Evolutionary conservation across 2,113 vertebrate species (phyloP).

Genomic region (Dromiciops gliroides): DNA sequence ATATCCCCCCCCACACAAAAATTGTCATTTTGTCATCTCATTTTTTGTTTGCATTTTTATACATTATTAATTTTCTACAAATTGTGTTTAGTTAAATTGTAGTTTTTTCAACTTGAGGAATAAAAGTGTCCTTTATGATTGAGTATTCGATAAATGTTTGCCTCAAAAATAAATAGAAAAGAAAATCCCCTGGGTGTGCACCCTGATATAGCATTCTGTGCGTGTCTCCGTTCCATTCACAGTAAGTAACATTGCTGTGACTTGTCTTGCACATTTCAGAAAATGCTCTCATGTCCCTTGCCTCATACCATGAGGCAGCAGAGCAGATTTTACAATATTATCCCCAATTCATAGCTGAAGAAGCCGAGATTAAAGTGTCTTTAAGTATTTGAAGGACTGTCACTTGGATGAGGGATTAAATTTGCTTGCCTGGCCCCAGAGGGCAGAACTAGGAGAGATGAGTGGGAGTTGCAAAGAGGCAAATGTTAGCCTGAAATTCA

Average conservation of each 20-base stretch:
- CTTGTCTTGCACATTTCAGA: neutral
- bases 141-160: neutral
- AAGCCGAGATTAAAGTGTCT: neutral
- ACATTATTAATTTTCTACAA: neutral
- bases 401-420: neutral
- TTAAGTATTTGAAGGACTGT: neutral
- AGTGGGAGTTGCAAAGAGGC: neutral
- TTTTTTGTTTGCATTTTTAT: neutral
- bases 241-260: neutral
- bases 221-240: neutral
- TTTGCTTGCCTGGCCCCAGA: neutral
- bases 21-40: neutral
- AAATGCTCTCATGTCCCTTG: neutral
- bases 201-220: neutral
- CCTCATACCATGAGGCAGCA: neutral
- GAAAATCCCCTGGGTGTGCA: neutral
- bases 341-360: neutral
- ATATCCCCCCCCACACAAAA: neutral
- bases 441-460: neutral
- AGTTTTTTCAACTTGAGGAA: neutral
- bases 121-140: neutral
- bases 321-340: neutral
- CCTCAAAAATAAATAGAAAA: neutral
- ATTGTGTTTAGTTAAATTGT: neutral
- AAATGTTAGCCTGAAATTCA: neutral